A percentile compares a stretch with the other conserved stretches of the same genome.
These are phyloP conservation scores for Rhimphoctona megacephalus DNA, from an alignment of 2,888 invertebrate species.

Conservation along the genomic window DNA sequence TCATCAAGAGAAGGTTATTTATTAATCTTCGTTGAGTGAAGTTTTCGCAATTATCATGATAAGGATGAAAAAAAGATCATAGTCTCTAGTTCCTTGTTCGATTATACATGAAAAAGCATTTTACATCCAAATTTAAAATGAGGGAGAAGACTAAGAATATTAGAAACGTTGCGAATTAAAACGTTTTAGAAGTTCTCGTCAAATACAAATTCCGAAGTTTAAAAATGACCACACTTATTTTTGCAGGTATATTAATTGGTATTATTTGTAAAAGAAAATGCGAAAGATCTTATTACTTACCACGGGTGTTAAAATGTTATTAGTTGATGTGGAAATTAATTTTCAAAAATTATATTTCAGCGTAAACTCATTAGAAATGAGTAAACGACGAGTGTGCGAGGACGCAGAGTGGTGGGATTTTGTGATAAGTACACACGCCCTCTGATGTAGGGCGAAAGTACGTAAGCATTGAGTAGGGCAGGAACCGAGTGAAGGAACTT, in stretches of 20 bases:
- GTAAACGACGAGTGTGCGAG: background rate
- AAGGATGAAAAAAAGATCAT: background rate
- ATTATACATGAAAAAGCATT: background rate
- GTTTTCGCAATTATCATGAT: background rate
- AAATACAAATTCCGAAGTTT: background rate
- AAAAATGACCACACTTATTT: background rate
- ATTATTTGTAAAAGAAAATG: background rate
- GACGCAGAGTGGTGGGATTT: slow-evolving; percentile 26
- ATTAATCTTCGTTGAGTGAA: background rate
- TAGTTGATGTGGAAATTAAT: background rate
- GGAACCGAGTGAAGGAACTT: slow-evolving; percentile 44
- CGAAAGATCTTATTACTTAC: background rate
- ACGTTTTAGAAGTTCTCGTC: too few relatives aligned
- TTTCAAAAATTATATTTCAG: slow-evolving; percentile 7
- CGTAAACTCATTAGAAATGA: background rate
- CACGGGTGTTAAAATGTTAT: background rate
- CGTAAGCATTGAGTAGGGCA: slow-evolving; percentile 59
- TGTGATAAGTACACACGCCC: background rate
- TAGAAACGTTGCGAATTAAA: too few relatives aligned
- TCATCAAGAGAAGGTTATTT: background rate
- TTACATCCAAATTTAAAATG: background rate
- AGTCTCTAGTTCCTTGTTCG: background rate
- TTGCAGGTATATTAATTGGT: background rate
- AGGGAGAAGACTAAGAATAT: too few relatives aligned
- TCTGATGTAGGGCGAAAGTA: slow-evolving; percentile 24